These are phyloP conservation scores for Drosophila elegans DNA, from an alignment of 1,140 invertebrate genomes.

Conservation along the genomic window DNA sequence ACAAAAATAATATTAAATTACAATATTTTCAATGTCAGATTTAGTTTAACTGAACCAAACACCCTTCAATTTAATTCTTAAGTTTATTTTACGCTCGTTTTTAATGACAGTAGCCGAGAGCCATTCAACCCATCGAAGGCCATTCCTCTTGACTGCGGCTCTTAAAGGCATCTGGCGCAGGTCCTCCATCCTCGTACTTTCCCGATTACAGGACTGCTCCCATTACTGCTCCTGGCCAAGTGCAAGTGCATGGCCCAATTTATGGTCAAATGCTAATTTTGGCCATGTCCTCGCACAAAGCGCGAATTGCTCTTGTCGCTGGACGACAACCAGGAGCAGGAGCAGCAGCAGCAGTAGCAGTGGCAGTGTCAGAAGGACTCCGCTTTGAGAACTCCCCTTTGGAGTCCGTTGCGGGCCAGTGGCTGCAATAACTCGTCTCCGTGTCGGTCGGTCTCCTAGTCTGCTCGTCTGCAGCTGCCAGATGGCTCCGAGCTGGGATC, in stretches of 20 bases:
- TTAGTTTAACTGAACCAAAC: background rate
- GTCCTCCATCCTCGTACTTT: background rate
- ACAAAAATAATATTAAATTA: no score
- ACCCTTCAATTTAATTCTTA: background rate
- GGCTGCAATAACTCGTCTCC: conserved; percentile 67
- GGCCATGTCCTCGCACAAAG: conserved; percentile 60
- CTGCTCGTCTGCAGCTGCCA: conserved; percentile 49
- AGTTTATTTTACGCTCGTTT: background rate
- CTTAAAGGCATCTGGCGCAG: conserved; percentile 37
- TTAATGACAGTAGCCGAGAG: background rate
- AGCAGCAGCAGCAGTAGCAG: conserved; percentile 11
- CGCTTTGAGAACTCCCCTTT: conserved; percentile 27
- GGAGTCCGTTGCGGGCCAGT: conserved; percentile 41
- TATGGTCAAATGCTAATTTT: conserved; percentile 75
- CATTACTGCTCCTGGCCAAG: conserved; percentile 41
- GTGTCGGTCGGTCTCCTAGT: conserved; percentile 41
- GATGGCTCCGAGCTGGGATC: conserved; percentile 25
- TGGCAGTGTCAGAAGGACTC: conserved; percentile 4
- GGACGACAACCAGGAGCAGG: conserved; percentile 3
- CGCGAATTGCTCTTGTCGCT: conserved; percentile 61
- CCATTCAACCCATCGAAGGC: conserved; percentile 5
- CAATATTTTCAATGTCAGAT: background rate
- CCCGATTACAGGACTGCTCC: conserved; percentile 10
- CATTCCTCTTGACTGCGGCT: conserved; percentile 13
- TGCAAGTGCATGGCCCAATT: conserved; percentile 64